Evolutionary conservation across 2,113 vertebrate species (phyloP).

Genomic region (Phylloscopus whistleri): DNA sequence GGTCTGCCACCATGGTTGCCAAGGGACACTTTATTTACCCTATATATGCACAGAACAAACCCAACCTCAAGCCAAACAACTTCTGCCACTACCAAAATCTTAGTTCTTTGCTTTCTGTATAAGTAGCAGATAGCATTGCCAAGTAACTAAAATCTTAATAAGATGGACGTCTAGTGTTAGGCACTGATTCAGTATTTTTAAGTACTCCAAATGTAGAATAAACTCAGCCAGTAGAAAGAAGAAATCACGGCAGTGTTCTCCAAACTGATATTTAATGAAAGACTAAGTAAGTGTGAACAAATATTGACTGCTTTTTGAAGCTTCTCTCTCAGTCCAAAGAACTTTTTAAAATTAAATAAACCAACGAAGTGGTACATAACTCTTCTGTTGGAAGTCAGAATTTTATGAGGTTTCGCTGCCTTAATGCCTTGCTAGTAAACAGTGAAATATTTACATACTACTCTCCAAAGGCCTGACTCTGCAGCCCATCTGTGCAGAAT

Average conservation of each 20-base stretch:
- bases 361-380: background rate
- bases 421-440: slow-evolving; percentile 30
- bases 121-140: background rate
- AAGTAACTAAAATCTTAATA: slow-evolving; percentile 7
- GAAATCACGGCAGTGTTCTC: background rate
- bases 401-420: background rate
- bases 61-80: background rate
- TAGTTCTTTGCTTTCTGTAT: background rate
- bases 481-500: slow-evolving; percentile 25
- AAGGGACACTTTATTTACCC: background rate
- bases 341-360: background rate
- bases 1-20: background rate
- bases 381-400: background rate
- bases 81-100: background rate
- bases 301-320: slow-evolving; percentile 1
- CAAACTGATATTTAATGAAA: slow-evolving; percentile 33
- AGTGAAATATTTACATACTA: slow-evolving; percentile 30
- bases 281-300: slow-evolving; percentile 19
- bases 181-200: background rate
- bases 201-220: background rate
- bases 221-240: slow-evolving; percentile 1
- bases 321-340: background rate
- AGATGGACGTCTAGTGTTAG: background rate
- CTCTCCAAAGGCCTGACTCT: background rate
- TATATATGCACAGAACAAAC: background rate